phyloP scores from a whole-genome alignment of 2,113 vertebrate genomes.

The Acrocephalus kingi region DNA sequence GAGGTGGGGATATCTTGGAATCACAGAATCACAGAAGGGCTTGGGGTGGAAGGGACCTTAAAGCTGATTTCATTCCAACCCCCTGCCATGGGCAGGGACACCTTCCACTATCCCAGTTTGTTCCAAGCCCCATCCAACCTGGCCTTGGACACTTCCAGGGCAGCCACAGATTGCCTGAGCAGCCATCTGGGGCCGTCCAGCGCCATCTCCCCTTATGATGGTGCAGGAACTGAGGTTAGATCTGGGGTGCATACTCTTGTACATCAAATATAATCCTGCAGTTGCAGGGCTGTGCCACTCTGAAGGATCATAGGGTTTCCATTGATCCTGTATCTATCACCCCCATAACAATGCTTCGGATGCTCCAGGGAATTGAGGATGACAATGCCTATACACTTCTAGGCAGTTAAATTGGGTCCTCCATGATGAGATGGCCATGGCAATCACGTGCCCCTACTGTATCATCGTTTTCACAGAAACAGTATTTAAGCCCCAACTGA shows the following conservation, averaged over 20 bases:
- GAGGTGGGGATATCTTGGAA: neutral
- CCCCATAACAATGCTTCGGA: neutral
- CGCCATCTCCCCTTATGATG: too few species aligned
- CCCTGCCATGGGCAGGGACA: neutral
- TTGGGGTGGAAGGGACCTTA: neutral
- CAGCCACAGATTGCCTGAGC: neutral
- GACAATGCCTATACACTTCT: too few species aligned
- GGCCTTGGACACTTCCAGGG: neutral
- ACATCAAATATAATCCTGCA: neutral
- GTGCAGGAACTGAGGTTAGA: neutral
- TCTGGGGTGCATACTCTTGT: neutral
- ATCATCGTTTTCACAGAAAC: neutral
- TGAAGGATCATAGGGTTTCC: neutral
- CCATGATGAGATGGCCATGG: accelerated
- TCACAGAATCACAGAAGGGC: too few species aligned
- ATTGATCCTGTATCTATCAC: neutral
- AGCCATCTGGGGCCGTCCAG: neutral
- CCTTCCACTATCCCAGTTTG: neutral
- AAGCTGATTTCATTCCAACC: neutral
- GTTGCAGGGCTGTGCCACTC: neutral
- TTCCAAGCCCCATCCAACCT: accelerated
- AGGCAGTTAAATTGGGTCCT: neutral
- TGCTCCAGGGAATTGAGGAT: neutral
- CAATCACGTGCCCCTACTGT: neutral
- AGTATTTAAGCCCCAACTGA: neutral